Conservation (phyloP, 2,797 vertebrate genomes). For the Furcifer pardalis region DNA sequence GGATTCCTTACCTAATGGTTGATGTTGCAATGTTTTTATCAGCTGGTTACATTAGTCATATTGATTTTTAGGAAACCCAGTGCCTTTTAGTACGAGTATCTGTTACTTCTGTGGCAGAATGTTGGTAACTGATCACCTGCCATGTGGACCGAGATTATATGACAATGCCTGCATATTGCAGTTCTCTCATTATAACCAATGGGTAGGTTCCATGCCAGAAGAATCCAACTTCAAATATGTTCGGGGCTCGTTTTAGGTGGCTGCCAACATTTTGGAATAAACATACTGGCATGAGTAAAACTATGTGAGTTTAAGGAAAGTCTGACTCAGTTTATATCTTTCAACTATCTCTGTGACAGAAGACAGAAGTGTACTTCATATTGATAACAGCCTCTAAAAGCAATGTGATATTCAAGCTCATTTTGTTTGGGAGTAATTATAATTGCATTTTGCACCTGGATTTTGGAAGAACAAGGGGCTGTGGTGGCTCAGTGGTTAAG, state of each 20-base stretch:
- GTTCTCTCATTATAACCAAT: not conserved
- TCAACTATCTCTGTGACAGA: not conserved
- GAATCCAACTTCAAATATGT: not conserved
- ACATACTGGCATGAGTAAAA: not conserved
- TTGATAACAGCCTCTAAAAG: slow-evolving; percentile 22
- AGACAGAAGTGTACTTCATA: slow-evolving; percentile 9
- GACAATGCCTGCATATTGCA: not conserved
- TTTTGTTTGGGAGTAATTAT: slow-evolving; percentile 46
- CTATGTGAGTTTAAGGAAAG: not conserved
- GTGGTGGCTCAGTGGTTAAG: too few relatives aligned
- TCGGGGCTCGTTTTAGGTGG: not conserved
- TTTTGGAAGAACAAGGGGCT: slow-evolving; percentile 20
- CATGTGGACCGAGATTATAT: not conserved
- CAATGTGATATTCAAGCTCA: slow-evolving; percentile 34
- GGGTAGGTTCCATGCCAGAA: not conserved
- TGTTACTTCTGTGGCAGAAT: not conserved
- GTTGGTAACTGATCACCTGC: not conserved
- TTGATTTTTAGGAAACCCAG: slow-evolving; percentile 5
- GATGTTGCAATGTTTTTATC: slow-evolving; percentile 12
- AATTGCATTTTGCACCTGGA: slow-evolving; percentile 45
- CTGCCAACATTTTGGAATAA: not conserved
- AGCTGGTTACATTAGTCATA: slow-evolving; percentile 4
- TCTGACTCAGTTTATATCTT: too few relatives aligned
- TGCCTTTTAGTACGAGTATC: slow-evolving; percentile 4
- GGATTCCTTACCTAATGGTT: not conserved